Evolutionary conservation across 1,140 invertebrate species (phyloP), one percentile per base, ranked within the genome.

Genomic region (Ceratoteleas bidentatus): DNA sequence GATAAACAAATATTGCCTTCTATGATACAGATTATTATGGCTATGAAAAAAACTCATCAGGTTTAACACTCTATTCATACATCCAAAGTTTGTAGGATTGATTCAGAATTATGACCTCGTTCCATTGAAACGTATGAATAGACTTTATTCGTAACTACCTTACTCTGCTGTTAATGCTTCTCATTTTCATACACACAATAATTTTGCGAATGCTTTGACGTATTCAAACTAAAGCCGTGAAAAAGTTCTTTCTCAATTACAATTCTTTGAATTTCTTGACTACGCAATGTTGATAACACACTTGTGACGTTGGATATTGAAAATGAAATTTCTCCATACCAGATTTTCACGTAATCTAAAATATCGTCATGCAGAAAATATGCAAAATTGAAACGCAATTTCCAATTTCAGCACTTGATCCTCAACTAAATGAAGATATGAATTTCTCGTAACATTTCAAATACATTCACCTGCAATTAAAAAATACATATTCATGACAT

Each of bases 111-210:
- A 58, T 60, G 66, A 69, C 66, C 54, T 58, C 45, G 40, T 69
- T 69, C 50, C 54, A 69, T 58, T 58, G 54, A 60, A 69, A 40
- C 47, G 56, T 24, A 52, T 52, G 47, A 69, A 60, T 69, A 50
- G 53, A 58, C 32, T 60, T 69, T 49, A 69, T 69, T 69, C 66
- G 58, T 52, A 68, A 66, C 53, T 60, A 15, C 43, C 36, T 69
- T 40, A 52, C 66, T 50, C 15, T 57, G 13, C 13, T 34, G 56
- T 58, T 58, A 69, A 50, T 69, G 65, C 49, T 49, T 7, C 38
- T 58, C 43, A 52, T 52, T 58, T 38, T 58, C 56, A 54, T 69
- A 43, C 36, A 58, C 47, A 38, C 24, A 24, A 24, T 49, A 69
- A 40, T 69, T 58, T 69, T 69, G 50, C 45, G 58, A 58, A 58